Evolutionary conservation across 2,888 invertebrate genomes (phyloP).

Genomic region (Nephrotoma guestfalica): DNA sequence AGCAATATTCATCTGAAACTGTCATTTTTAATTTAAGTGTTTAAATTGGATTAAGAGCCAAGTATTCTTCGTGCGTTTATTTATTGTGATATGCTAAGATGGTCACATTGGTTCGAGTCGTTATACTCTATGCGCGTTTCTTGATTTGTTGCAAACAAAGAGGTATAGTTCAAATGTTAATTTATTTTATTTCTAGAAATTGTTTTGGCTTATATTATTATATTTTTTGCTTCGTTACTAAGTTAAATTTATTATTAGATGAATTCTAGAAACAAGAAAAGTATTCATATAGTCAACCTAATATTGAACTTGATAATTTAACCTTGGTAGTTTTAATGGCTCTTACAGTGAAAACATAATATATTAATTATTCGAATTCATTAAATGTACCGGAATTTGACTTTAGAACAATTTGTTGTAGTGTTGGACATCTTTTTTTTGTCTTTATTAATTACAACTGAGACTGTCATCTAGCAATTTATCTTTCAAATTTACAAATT

Average conservation of each 20-base stretch:
- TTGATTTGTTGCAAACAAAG: not conserved
- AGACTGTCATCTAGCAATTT: too few relatives aligned
- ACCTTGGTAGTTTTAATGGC: not conserved
- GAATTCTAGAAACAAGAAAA: not conserved
- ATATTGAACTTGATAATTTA: not conserved
- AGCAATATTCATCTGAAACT: not conserved
- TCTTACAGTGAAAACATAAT: not conserved
- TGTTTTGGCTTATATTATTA: not conserved
- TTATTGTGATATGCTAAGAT: not conserved
- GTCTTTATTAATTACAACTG: too few relatives aligned
- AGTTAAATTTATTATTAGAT: not conserved
- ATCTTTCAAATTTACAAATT: too few relatives aligned
- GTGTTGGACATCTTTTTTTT: too few relatives aligned
- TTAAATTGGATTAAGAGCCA: not conserved
- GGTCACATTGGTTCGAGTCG: not conserved
- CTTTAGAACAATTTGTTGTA: not conserved
- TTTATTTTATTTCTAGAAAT: not conserved
- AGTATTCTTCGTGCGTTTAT: not conserved
- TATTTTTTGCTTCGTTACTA: not conserved
- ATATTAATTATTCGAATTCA: not conserved
- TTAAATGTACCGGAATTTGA: not conserved
- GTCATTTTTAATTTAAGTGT: not conserved
- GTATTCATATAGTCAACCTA: not conserved
- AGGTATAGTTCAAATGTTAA: not conserved
- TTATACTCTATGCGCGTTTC: not conserved